Percentiles rank a stretch among this genome's conserved stretches.
Conservation (phyloP, 2,888 invertebrate genomes). For the Trissolcus brochymenae region DNA sequence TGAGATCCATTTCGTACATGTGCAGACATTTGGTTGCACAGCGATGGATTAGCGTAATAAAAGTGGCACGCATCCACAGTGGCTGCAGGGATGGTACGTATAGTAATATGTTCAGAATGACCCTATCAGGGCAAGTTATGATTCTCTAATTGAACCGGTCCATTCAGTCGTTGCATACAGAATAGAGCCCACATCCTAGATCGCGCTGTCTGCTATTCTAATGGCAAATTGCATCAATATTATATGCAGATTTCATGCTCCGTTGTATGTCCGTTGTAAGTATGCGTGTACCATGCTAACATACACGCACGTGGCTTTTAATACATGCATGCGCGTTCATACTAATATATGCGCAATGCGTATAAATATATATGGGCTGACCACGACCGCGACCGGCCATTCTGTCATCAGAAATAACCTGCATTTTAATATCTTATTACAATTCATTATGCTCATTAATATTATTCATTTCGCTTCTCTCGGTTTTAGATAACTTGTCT, state of each 20-base stretch:
- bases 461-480: conserved; percentile 6
- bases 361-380: conserved; percentile 33
- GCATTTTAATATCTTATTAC: conserved; percentile 35
- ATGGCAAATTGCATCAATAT: conserved; percentile 73
- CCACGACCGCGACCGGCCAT: conserved; percentile 14
- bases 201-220: conserved; percentile 68
- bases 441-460: conserved; percentile 23
- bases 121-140: conserved; percentile 73
- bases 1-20: conserved; percentile 44
- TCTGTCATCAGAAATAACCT: conserved; percentile 42
- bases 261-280: conserved; percentile 50
- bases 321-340: conserved; percentile 9
- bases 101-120: conserved; percentile 72
- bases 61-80: conserved; percentile 61
- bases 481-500: background rate
- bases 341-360: conserved; percentile 29
- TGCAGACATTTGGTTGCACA: conserved; percentile 53
- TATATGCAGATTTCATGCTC: conserved; percentile 70
- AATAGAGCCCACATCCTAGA: conserved; percentile 71
- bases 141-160: conserved; percentile 75
- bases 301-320: conserved; percentile 6
- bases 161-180: conserved; percentile 70
- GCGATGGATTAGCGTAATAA: conserved; percentile 67
- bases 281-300: conserved; percentile 35
- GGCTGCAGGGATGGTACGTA: conserved; percentile 59